A percentile compares a stretch with the other conserved stretches of the same genome.
These are phyloP conservation scores for Crax fasciolata DNA, from an alignment of 2,797 vertebrate genomes.

Conservation along the genomic window DNA sequence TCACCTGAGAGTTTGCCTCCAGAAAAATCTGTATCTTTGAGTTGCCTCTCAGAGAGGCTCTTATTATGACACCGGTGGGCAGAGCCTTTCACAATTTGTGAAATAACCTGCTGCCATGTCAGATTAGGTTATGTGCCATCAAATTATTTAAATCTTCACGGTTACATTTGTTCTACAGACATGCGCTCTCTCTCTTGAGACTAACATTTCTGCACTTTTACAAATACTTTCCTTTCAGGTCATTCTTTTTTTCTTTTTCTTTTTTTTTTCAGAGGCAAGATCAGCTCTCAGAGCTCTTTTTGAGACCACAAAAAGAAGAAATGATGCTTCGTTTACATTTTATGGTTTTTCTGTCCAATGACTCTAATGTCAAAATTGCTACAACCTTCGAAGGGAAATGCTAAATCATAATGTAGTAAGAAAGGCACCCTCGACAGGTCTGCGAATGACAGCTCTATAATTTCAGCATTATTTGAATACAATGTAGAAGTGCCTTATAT, in stretches of 20 bases:
- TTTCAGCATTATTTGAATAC: conserved; percentile 81
- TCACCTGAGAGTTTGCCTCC: neutral
- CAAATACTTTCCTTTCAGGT: neutral
- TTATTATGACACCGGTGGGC: conserved; percentile 54
- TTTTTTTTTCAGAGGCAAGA: neutral
- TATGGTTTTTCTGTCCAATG: conserved; percentile 67
- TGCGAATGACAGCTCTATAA: conserved; percentile 77
- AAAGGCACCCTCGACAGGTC: conserved; percentile 68
- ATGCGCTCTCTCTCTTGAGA: neutral
- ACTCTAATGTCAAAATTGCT: conserved; percentile 62
- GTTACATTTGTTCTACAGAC: neutral
- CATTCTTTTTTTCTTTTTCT: neutral
- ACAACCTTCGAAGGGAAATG: conserved; percentile 60
- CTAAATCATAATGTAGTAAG: conserved; percentile 65
- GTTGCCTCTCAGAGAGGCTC: conserved; percentile 22
- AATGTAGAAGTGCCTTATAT: conserved; percentile 77
- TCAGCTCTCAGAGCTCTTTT: neutral
- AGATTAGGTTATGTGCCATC: conserved; percentile 71
- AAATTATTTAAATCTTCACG: conserved; percentile 63
- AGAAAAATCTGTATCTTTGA: conserved; percentile 21
- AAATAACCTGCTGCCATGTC: conserved; percentile 77
- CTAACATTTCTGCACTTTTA: conserved; percentile 2
- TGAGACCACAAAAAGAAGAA: conserved; percentile 12
- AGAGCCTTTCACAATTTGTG: conserved; percentile 63
- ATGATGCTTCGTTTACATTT: neutral